Conservation (phyloP, 2,113 vertebrate genomes). For the Bungarus multicinctus region DNA sequence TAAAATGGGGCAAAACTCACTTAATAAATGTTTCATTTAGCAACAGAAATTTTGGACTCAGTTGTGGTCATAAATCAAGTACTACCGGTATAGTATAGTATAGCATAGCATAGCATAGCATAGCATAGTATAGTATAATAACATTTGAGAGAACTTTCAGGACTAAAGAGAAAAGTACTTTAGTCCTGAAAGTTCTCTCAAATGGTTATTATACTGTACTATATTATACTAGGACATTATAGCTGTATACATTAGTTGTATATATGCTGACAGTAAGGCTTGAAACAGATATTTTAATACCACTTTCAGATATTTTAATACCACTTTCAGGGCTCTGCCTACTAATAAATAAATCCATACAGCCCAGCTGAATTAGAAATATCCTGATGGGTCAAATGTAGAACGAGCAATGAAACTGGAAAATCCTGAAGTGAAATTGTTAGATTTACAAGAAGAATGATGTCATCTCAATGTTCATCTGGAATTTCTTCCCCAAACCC, state of each 20-base stretch:
- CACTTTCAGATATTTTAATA: not conserved
- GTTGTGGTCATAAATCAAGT: no score
- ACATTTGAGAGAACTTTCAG: not conserved
- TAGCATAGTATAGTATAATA: no score
- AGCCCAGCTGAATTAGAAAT: not conserved
- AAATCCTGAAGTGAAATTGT: not conserved
- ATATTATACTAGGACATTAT: not conserved
- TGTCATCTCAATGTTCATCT: not conserved
- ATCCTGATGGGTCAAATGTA: not conserved
- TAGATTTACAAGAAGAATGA: not conserved
- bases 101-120: no score
- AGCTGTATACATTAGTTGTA: not conserved
- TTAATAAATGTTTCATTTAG: no score
- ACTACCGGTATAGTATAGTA: no score
- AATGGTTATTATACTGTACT: no score
- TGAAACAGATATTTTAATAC: not conserved
- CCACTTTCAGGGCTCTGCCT: not conserved
- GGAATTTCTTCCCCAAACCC: no score
- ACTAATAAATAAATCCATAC: not conserved
- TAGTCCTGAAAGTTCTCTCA: no score
- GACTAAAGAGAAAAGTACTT: no score
- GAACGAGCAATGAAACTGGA: not conserved
- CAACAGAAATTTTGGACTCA: no score
- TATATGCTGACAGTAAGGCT: not conserved
- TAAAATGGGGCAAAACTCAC: no score